phyloP scores from a whole-genome alignment of 2,113 vertebrate species.

The Pimephales promelas region DNA sequence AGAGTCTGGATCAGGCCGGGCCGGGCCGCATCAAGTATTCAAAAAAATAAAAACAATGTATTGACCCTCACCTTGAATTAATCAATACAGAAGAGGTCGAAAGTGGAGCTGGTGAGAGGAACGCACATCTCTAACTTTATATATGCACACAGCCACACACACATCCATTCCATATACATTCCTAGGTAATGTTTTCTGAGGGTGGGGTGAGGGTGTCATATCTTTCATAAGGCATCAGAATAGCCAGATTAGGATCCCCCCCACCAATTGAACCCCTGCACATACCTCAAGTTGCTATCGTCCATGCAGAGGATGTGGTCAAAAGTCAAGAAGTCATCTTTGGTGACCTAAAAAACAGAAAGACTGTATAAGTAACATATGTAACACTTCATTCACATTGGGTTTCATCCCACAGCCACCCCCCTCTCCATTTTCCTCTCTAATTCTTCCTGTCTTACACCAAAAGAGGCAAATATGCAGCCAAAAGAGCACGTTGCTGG shows the following conservation, averaged over 20 bases:
- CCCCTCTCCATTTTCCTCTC: neutral
- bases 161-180: no score
- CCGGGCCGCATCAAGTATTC: no score
- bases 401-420: neutral
- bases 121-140: no score
- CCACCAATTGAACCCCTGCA: conserved; percentile 23
- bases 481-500: neutral
- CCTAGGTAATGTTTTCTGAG: neutral
- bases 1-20: no score
- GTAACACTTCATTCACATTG: neutral
- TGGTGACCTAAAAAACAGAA: conserved; percentile 81
- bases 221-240: neutral
- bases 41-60: no score
- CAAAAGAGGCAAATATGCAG: neutral
- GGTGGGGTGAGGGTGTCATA: neutral
- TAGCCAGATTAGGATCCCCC: neutral
- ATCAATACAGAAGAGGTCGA: no score
- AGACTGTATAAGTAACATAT: conserved; percentile 30
- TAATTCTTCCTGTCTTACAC: neutral
- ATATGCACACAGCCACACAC: no score
- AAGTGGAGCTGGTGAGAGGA: no score
- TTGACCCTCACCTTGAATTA: no score
- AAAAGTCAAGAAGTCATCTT: conserved; percentile 88
- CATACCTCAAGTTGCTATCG: conserved; percentile 91
- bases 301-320: conserved; percentile 97